Evolutionary conservation across 1,140 invertebrate species (phyloP).

Genomic region (Hormaphis cornu): DNA sequence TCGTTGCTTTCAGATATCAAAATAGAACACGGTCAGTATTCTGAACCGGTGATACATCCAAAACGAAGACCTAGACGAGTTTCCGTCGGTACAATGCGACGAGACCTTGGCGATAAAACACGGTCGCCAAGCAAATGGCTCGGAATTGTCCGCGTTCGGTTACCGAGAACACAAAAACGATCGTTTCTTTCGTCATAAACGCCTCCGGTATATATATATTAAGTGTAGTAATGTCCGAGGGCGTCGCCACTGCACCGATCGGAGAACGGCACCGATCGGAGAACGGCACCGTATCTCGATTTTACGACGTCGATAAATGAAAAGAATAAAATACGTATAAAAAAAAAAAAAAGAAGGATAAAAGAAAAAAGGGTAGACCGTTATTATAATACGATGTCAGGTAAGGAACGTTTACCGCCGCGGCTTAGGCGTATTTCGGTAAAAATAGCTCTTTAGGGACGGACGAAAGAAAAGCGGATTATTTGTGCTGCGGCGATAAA

Average conservation of each 20-base stretch:
- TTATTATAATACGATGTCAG: too few species aligned
- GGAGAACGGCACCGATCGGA: neutral
- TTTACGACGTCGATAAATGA: neutral
- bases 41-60: too few species aligned
- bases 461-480: too few species aligned
- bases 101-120: slow-evolving; percentile 3
- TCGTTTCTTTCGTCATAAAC: slow-evolving; percentile 24
- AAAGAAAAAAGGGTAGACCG: neutral
- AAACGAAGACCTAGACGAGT: neutral
- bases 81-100: neutral
- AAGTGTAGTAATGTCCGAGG: neutral
- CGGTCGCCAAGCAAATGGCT: slow-evolving; percentile 6
- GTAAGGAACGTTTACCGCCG: too few species aligned
- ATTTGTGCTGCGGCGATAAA: neutral
- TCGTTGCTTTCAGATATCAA: too few species aligned
- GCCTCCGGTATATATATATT: too few species aligned
- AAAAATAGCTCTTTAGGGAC: too few species aligned
- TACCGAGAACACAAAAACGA: neutral
- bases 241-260: neutral
- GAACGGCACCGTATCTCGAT: neutral
- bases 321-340: neutral
- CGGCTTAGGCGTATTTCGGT: neutral
- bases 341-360: neutral
- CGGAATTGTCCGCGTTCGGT: neutral
- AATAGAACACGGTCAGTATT: too few species aligned